phyloP scores from a whole-genome alignment of 2,113 vertebrate genomes.

The Nothobranchius furzeri region DNA sequence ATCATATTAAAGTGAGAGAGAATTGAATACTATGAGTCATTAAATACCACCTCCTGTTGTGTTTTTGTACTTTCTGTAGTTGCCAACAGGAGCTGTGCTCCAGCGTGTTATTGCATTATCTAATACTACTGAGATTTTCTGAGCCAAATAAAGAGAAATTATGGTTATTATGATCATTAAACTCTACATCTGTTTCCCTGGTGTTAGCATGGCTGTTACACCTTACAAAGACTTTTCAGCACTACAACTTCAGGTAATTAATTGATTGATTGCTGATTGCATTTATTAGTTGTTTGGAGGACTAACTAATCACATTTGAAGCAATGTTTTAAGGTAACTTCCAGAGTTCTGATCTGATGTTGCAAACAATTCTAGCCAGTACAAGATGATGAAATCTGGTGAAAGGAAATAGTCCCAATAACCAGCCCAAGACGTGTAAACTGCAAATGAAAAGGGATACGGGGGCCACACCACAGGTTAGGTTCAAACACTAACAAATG shows the following conservation, averaged over 20 bases:
- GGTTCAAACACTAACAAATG: neutral
- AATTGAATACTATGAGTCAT: neutral
- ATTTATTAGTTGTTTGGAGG: neutral
- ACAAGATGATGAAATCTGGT: neutral
- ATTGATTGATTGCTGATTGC: neutral
- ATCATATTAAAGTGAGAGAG: neutral
- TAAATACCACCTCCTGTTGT: neutral
- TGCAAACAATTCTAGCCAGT: neutral
- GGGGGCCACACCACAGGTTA: neutral
- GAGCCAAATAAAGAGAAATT: neutral
- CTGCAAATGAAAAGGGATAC: conserved; percentile 31
- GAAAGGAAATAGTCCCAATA: conserved; percentile 31
- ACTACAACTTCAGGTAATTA: too few species aligned
- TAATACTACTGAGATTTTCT: neutral
- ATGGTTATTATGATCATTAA: neutral
- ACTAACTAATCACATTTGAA: neutral
- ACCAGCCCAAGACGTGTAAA: conserved; percentile 32
- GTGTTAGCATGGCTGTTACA: too few species aligned
- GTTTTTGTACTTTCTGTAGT: neutral
- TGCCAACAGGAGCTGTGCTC: neutral
- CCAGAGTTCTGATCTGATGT: neutral
- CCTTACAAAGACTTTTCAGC: too few species aligned
- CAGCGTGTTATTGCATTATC: neutral
- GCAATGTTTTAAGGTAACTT: neutral
- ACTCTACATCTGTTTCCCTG: too few species aligned